Evolutionary conservation across 1,140 invertebrate species (phyloP).

Genomic region (Dendroctonus valens): DNA sequence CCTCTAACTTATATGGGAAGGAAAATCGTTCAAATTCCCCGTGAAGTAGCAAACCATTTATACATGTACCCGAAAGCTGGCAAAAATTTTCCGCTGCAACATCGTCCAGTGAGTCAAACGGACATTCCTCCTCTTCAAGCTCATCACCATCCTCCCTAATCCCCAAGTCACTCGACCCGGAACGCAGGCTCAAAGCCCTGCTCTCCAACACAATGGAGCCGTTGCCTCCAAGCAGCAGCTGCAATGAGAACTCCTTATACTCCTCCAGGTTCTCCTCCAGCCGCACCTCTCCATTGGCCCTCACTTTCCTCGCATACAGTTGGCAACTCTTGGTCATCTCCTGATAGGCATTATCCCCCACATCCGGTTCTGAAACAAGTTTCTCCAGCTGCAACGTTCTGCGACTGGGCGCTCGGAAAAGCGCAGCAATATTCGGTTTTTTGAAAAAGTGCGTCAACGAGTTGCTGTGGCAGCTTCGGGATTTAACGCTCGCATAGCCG

Average conservation of each 20-base stretch:
- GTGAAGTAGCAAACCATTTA: too few species aligned
- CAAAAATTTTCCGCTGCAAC: neutral
- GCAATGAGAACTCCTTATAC: constrained; percentile 40
- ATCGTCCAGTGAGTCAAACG: neutral
- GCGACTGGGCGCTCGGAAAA: constrained; percentile 27
- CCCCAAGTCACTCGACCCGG: neutral
- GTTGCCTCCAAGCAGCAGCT: constrained; percentile 34
- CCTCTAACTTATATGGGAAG: too few species aligned
- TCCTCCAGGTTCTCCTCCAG: constrained; percentile 24
- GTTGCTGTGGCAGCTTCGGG: constrained; percentile 8
- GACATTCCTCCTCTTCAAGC: neutral
- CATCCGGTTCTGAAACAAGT: neutral
- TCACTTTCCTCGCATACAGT: constrained; percentile 41
- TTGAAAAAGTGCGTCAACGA: constrained; percentile 34
- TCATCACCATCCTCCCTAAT: neutral
- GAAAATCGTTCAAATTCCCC: too few species aligned
- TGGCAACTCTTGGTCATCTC: constrained; percentile 37
- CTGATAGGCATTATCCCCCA: neutral
- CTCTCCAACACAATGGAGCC: constrained; percentile 7
- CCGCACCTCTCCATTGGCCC: constrained; percentile 24
- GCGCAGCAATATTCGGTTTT: constrained; percentile 31
- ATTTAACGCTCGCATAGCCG: constrained; percentile 37
- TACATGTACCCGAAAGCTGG: neutral
- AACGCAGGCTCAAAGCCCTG: neutral
- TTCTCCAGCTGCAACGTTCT: neutral